These are phyloP conservation scores for Corvus moneduloides DNA, from an alignment of 2,113 vertebrate species.

Conservation along the genomic window DNA sequence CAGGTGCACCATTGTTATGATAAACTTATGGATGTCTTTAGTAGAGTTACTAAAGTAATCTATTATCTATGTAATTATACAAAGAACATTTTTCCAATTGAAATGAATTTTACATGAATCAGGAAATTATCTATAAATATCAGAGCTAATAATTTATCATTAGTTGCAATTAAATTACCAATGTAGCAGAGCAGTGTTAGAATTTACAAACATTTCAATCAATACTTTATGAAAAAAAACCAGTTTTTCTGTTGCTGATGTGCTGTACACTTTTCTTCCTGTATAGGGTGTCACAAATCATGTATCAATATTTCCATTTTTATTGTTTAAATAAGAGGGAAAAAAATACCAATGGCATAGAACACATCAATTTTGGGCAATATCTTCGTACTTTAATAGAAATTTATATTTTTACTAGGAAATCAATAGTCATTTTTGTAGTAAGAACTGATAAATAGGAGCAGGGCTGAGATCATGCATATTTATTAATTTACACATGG, in stretches of 20 bases:
- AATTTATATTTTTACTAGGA: background rate
- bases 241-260: background rate
- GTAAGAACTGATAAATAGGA: background rate
- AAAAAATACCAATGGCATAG: background rate
- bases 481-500: background rate
- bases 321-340: background rate
- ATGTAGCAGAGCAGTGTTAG: background rate
- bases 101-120: background rate
- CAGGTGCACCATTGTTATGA: background rate
- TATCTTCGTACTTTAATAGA: background rate
- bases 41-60: background rate
- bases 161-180: background rate
- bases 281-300: background rate
- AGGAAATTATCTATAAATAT: background rate
- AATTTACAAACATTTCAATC: background rate
- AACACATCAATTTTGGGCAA: background rate
- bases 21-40: background rate
- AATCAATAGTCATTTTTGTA: background rate
- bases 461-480: rapidly evolving
- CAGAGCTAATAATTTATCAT: background rate
- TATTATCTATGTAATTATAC: background rate
- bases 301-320: background rate
- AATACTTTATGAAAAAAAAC: background rate
- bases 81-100: background rate
- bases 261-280: background rate